Conservation (phyloP, 2,113 vertebrate genomes). For the Eurypyga helias region DNA sequence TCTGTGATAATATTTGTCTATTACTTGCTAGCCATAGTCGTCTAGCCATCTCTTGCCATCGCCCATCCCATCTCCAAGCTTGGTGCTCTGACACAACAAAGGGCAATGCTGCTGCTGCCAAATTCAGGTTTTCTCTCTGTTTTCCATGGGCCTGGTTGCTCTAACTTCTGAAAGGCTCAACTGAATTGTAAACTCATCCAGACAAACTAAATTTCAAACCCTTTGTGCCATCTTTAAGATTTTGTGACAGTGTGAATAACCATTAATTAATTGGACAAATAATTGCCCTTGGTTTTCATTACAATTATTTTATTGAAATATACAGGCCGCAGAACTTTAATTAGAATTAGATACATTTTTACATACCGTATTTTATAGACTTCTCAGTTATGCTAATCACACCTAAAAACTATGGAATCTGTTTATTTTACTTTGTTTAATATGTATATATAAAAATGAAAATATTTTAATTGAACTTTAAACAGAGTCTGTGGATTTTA, state of each 20-base stretch:
- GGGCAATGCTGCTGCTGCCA: neutral
- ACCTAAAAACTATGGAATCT: neutral
- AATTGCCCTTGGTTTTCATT: neutral
- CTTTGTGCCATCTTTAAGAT: conserved; percentile 6
- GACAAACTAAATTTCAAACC: neutral
- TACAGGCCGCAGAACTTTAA: neutral
- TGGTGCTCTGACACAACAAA: neutral
- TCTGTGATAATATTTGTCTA: neutral
- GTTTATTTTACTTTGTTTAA: neutral
- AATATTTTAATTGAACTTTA: neutral
- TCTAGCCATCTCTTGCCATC: neutral
- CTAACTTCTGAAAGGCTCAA: neutral
- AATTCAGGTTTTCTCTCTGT: neutral
- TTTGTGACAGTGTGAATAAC: neutral
- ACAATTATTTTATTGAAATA: neutral
- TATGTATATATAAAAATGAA: neutral
- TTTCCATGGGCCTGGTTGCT: neutral
- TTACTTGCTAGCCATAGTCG: neutral
- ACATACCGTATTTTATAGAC: neutral
- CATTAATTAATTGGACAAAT: neutral
- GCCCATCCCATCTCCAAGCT: rapidly evolving
- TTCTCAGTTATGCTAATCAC: neutral
- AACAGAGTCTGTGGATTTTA: neutral
- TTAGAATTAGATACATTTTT: neutral
- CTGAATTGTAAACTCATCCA: neutral